phyloP scores from a whole-genome alignment of 2,888 invertebrate genomes.

The Tanypteryx hageni region DNA sequence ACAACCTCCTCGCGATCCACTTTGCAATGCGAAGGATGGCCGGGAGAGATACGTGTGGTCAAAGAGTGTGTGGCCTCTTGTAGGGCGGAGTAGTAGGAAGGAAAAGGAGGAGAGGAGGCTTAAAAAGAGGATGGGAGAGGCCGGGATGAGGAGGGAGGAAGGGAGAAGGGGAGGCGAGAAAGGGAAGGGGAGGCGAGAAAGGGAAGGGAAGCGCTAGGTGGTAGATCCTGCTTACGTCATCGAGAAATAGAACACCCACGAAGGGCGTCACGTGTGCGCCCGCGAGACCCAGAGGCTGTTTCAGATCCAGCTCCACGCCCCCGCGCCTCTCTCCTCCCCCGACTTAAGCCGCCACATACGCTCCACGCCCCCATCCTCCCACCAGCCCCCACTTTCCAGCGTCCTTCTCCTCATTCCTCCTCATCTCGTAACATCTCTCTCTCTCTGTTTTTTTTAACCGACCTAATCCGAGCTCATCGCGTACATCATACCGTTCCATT shows the following conservation, averaged over 20 bases:
- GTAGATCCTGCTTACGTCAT: constrained; percentile 41
- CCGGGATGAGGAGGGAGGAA: not conserved
- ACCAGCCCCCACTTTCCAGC: not conserved
- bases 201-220: not conserved
- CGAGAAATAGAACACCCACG: constrained; percentile 18
- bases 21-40: not conserved
- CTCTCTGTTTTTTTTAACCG: not conserved
- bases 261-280: constrained; percentile 31
- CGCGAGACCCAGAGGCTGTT: constrained; percentile 20
- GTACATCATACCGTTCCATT: too few species aligned
- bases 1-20: not conserved
- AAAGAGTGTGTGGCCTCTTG: not conserved
- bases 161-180: not conserved
- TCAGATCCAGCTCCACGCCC: not conserved
- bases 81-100: not conserved
- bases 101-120: not conserved
- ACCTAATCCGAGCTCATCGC: not conserved
- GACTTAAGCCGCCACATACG: not conserved
- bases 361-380: not conserved
- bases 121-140: not conserved
- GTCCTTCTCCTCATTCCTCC: not conserved
- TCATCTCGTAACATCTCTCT: not conserved
- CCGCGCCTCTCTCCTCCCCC: not conserved
- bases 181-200: not conserved
- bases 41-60: not conserved